Evolutionary conservation across 2,113 vertebrate species (phyloP).

Genomic region (Pelmatolapia mariae): DNA sequence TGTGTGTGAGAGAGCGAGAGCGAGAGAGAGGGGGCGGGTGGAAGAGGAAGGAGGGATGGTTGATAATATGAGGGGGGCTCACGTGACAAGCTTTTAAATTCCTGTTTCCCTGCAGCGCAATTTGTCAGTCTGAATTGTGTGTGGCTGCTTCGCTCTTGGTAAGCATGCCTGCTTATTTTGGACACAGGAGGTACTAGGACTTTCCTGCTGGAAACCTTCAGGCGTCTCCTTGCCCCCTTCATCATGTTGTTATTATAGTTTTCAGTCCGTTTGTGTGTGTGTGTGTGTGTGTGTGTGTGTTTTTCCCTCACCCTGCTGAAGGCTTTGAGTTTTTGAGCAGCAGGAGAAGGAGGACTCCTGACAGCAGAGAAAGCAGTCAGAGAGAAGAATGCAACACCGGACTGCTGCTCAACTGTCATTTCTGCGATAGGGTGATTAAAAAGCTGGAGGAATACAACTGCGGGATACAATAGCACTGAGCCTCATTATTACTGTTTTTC

Average conservation of each 20-base stretch:
- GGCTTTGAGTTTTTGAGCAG: conserved; percentile 9
- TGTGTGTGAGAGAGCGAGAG: background rate
- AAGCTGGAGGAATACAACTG: background rate
- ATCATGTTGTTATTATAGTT: conserved; percentile 47
- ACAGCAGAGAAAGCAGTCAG: background rate
- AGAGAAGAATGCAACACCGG: conserved; percentile 39
- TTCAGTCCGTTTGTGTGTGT: conserved; percentile 24
- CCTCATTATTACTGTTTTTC: background rate
- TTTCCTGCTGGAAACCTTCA: conserved; percentile 33
- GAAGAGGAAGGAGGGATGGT: background rate
- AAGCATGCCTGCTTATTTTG: conserved; percentile 8
- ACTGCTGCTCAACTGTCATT: background rate
- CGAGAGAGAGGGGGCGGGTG: background rate
- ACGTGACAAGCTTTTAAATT: conserved; percentile 70
- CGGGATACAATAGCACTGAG: background rate
- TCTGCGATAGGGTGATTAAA: background rate
- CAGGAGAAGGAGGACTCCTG: conserved; percentile 19
- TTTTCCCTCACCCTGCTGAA: background rate
- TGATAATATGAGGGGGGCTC: conserved; percentile 70
- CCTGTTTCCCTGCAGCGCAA: conserved; percentile 74
- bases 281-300: background rate
- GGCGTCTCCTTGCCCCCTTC: conserved; percentile 43
- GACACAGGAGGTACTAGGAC: background rate
- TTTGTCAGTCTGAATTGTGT: conserved; percentile 33
- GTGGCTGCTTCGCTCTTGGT: background rate